Percentiles rank a stretch among this genome's conserved stretches.
Conservation (phyloP, 2,797 vertebrate genomes). For the Rhinogobio ventralis region DNA sequence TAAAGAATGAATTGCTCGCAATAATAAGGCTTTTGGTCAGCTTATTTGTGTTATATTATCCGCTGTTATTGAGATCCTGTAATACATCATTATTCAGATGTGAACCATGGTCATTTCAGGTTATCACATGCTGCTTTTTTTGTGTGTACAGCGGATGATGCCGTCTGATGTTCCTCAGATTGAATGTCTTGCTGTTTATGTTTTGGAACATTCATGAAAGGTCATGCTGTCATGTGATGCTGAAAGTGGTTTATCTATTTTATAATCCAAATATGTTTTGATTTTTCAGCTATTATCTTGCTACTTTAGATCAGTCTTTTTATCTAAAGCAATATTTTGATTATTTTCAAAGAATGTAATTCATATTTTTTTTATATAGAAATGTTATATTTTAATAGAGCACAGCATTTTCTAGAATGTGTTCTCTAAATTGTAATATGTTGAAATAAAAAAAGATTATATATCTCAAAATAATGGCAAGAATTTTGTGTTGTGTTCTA, state of each 20-base stretch:
- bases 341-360: not conserved
- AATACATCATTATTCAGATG: not conserved
- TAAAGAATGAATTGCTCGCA: not conserved
- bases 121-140: slow-evolving; percentile 6
- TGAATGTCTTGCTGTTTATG: slow-evolving; percentile 10
- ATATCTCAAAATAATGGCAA: not conserved
- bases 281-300: not conserved
- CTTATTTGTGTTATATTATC: not conserved
- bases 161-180: slow-evolving; percentile 2
- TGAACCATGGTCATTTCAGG: not conserved
- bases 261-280: slow-evolving; percentile 1
- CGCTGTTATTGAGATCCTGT: not conserved
- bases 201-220: slow-evolving; percentile 28
- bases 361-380: not conserved
- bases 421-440: not conserved
- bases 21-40: not conserved
- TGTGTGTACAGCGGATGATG: slow-evolving; percentile 12
- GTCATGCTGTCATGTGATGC: slow-evolving; percentile 66
- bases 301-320: not conserved
- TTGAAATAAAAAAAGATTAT: not conserved
- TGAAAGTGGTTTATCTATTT: not conserved
- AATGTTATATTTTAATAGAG: not conserved
- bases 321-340: not conserved
- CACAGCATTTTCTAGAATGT: not conserved
- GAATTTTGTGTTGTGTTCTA: not conserved